Evolutionary conservation across 2,797 vertebrate genomes (phyloP).

Genomic region (Melanotaenia trifasciata): DNA sequence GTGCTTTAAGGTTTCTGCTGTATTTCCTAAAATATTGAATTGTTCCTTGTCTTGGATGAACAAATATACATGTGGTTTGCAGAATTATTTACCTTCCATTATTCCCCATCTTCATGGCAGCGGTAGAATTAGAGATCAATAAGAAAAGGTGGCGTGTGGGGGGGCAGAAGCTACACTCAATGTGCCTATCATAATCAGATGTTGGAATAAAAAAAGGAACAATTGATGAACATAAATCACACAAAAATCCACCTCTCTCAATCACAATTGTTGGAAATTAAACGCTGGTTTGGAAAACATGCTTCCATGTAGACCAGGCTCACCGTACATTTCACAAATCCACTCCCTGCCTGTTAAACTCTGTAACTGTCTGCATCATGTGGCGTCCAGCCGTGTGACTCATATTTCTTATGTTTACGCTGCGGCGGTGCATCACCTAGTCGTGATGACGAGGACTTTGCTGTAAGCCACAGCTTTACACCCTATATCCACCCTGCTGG

Average conservation of each 20-base stretch:
- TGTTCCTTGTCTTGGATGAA: not conserved
- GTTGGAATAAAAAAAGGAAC: slow-evolving; percentile 42
- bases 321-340: slow-evolving; percentile 35
- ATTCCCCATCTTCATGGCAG: slow-evolving; percentile 13
- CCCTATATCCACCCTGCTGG: slow-evolving; percentile 69
- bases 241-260: slow-evolving; percentile 27
- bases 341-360: slow-evolving; percentile 15
- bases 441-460: slow-evolving; percentile 54
- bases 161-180: slow-evolving; percentile 34
- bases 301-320: no score
- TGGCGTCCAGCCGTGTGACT: slow-evolving; percentile 57
- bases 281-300: slow-evolving; percentile 18
- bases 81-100: slow-evolving; percentile 15
- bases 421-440: slow-evolving; percentile 57
- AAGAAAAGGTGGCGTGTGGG: slow-evolving; percentile 14
- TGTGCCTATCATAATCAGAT: slow-evolving; percentile 61
- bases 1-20: not conserved
- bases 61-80: not conserved
- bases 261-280: slow-evolving; percentile 31
- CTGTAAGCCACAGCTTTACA: slow-evolving; percentile 60
- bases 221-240: slow-evolving; percentile 38
- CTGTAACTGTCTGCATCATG: slow-evolving; percentile 44
- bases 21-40: no score
- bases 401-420: slow-evolving; percentile 55
- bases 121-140: slow-evolving; percentile 23